phyloP scores from a whole-genome alignment of 1,140 invertebrate species.

The Euura saliciscinereae region DNA sequence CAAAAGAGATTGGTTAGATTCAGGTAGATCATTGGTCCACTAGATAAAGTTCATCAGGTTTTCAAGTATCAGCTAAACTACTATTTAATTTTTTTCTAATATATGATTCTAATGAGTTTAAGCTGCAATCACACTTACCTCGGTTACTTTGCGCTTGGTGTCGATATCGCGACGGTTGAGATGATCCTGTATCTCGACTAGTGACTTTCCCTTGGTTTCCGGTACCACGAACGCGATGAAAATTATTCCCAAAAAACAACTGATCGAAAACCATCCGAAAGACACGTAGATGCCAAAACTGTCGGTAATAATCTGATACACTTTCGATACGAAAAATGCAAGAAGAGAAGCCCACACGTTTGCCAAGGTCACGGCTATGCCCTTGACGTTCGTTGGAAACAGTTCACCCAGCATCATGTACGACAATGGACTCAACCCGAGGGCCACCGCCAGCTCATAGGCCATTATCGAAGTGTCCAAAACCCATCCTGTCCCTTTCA shows the following conservation, averaged over 20 bases:
- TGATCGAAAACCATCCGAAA: conserved; percentile 63
- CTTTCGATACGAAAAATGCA: conserved; percentile 63
- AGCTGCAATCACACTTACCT: conserved; percentile 24
- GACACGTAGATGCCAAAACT: conserved; percentile 61
- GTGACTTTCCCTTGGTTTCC: conserved; percentile 74
- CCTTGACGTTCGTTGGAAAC: conserved; percentile 68
- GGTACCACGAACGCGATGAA: conserved; percentile 71
- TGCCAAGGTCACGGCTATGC: conserved; percentile 58
- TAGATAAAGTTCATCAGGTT: too few species aligned
- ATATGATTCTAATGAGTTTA: too few species aligned
- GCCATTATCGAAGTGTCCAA: conserved; percentile 64
- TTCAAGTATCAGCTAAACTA: too few species aligned
- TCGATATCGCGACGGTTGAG: conserved; percentile 41
- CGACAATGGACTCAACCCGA: conserved; percentile 65
- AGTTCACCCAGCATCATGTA: conserved; percentile 69
- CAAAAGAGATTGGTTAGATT: too few species aligned
- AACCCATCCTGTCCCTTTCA: conserved; percentile 54
- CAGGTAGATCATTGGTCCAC: too few species aligned
- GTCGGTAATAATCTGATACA: conserved; percentile 63
- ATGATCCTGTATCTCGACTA: conserved; percentile 70
- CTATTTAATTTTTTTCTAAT: too few species aligned
- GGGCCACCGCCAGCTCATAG: conserved; percentile 64
- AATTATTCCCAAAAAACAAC: conserved; percentile 60
- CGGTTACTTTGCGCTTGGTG: conserved; percentile 9
- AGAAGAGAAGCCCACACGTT: conserved; percentile 53